Base-by-base conservation (phyloP, 2,888 invertebrate species). In the Balanococcus diminutus region DNA sequence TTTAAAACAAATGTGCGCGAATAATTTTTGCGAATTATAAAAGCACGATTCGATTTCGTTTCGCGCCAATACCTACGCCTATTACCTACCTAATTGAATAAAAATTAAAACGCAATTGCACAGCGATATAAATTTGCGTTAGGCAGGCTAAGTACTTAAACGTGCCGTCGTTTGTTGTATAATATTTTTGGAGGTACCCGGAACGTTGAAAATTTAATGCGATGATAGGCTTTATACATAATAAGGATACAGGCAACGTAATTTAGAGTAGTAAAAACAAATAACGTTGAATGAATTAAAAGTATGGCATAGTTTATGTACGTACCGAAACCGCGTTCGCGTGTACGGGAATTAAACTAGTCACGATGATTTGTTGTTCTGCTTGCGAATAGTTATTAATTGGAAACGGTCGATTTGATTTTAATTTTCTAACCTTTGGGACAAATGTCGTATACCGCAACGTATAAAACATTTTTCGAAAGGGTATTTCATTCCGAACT, bases 361-460 rank as follows among this genome's bases (percentile, higher is more conserved):
- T 32, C 39, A 67, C 28, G 39, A 84, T 84, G 83, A 84, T 84
- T 84, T 84, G 83, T 84, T 46, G 36, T 19, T 39, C 36, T 61
- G 83, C 61, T 61, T 32, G 32, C 83, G 67, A 16, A 61, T 51
- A 79, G 51, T 67, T 82, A 75, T 85, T 86, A 86, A 86, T 86
- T 72, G 81, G 36, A 42, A 81, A 72, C 31, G 82, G 61, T 67
- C 61, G 32, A 82, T 83, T 85, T 85, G 75, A 46, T 85, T 85
- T 85, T 85, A 85, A 85, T 85, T 85, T 85, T 85, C 67, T 79
- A 75, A 85, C 75, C 75, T 85, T 56, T 5, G 56, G 56, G 22
- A 56, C 22, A 56, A 56, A 56, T 56, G 56, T 11, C 22, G 56
- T 22, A 14, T 8, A 56, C 56, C 56, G 14, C 56, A 56, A 56